These are phyloP conservation scores for Doryteuthis pealeii DNA, from an alignment of 1,140 invertebrate species.

Conservation along the genomic window DNA sequence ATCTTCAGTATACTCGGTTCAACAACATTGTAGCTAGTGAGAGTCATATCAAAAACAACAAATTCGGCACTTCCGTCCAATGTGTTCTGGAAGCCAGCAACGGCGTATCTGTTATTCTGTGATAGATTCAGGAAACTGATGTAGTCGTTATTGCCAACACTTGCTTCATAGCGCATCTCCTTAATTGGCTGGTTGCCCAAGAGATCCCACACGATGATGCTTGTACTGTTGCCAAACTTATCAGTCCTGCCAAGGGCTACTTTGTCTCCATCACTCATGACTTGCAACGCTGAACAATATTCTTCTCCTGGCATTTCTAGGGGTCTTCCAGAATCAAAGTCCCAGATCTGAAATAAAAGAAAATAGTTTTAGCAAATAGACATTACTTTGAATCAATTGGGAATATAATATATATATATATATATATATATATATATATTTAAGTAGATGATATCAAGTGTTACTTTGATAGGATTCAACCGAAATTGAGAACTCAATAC, in stretches of 20 bases:
- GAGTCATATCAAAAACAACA: constrained; percentile 57
- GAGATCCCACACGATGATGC: constrained; percentile 56
- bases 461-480: no score
- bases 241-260: constrained; percentile 56
- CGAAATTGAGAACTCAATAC: no score
- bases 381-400: not conserved
- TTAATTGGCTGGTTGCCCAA: constrained; percentile 55
- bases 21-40: constrained; percentile 43
- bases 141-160: constrained; percentile 57
- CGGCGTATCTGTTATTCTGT: constrained; percentile 52
- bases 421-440: no score
- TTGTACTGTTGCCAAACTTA: constrained; percentile 56
- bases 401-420: not conserved
- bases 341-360: constrained; percentile 54
- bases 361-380: not conserved
- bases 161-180: constrained; percentile 52
- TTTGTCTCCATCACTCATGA: constrained; percentile 54
- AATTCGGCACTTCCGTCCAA: constrained; percentile 58
- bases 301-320: constrained; percentile 53
- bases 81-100: constrained; percentile 56
- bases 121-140: constrained; percentile 53
- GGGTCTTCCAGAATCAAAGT: constrained; percentile 55
- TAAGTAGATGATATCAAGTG: no score
- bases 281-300: constrained; percentile 56
- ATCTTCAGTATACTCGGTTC: constrained; percentile 52